Conservation (phyloP, 2,888 invertebrate genomes). For the Drosophila anceps region DNA sequence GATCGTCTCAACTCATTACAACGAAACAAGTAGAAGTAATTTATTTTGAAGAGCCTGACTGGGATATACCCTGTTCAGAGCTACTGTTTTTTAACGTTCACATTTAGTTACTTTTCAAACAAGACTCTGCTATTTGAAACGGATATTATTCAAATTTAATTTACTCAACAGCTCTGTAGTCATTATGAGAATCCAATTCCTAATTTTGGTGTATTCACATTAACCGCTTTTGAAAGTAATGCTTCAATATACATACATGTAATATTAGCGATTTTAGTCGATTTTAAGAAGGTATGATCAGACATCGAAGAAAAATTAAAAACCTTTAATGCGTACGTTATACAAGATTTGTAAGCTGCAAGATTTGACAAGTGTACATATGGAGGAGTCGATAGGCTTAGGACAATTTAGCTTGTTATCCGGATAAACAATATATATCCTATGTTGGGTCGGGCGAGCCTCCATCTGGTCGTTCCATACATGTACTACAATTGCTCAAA, state of each 20-base stretch:
- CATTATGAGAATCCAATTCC: not conserved
- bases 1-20: conserved; percentile 49
- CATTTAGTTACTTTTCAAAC: not conserved
- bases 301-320: not conserved
- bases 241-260: not conserved
- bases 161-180: not conserved
- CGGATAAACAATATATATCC: no score
- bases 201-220: not conserved
- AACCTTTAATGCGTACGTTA: no score
- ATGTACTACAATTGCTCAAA: not conserved
- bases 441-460: not conserved
- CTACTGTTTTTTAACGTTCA: not conserved
- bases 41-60: not conserved
- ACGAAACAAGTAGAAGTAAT: not conserved
- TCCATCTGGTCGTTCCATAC: not conserved
- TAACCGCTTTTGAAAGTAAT: no score
- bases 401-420: no score
- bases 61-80: not conserved
- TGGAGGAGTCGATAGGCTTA: no score
- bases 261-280: not conserved
- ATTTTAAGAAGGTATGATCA: not conserved
- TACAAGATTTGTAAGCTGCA: no score
- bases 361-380: no score
- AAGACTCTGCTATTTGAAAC: not conserved
- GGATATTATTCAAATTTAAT: not conserved